Evolutionary conservation across 2,888 invertebrate genomes (phyloP).

Genomic region (Eledona agricola): DNA sequence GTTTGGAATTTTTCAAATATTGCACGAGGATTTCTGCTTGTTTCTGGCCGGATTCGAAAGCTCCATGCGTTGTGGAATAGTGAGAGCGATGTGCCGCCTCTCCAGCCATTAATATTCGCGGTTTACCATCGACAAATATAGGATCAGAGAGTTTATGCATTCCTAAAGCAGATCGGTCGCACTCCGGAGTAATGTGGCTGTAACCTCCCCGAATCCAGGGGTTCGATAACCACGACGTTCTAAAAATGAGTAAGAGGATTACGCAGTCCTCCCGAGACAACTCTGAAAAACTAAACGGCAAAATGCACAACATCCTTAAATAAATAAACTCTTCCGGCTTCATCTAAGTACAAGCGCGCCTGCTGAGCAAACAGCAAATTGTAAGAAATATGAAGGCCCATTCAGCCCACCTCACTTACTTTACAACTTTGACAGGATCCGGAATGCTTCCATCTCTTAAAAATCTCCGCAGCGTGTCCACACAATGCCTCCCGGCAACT

Average conservation of each 20-base stretch:
- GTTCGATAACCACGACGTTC: constrained; percentile 68
- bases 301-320: too few relatives aligned
- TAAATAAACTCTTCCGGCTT: constrained; percentile 4
- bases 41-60: constrained; percentile 67
- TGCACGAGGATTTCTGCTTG: constrained; percentile 64
- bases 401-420: constrained; percentile 56
- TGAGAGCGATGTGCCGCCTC: constrained; percentile 67
- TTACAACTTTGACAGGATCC: constrained; percentile 61
- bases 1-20: constrained; percentile 29
- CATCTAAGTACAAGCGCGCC: too few relatives aligned
- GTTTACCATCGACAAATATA: constrained; percentile 58
- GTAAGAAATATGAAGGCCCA: too few relatives aligned
- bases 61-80: constrained; percentile 76
- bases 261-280: neutral
- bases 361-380: too few relatives aligned
- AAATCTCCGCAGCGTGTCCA: constrained; percentile 65
- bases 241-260: constrained; percentile 42
- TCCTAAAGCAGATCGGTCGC: constrained; percentile 61
- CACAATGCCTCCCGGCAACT: constrained; percentile 65
- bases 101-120: constrained; percentile 70
- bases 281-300: too few relatives aligned
- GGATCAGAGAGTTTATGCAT: constrained; percentile 62
- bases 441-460: constrained; percentile 63
- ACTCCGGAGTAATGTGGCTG: constrained; percentile 66
- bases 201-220: constrained; percentile 68